phyloP scores from a whole-genome alignment of 64 coral and sea anemone genomes.

The Anthopleura sola region DNA sequence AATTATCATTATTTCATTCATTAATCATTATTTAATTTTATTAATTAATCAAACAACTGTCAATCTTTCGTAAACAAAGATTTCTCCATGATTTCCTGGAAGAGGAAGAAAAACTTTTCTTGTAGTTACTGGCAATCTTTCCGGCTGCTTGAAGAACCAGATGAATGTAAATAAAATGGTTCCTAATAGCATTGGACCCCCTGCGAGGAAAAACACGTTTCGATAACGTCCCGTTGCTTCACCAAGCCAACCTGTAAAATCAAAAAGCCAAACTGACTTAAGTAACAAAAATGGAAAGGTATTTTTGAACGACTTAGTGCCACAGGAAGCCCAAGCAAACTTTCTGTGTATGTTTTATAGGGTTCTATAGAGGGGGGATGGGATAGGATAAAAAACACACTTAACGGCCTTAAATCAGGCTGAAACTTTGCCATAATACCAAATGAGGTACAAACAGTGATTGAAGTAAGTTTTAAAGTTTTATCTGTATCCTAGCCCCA shows the following conservation, averaged over 20 bases:
- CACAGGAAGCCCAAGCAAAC: too few relatives aligned
- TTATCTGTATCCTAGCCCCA: too few relatives aligned
- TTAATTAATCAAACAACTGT: conserved; percentile 47
- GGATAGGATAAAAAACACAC: too few relatives aligned
- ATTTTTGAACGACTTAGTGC: too few relatives aligned
- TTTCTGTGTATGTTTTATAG: too few relatives aligned
- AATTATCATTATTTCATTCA: too few relatives aligned
- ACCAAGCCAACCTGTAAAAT: conserved; percentile 72
- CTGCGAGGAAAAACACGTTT: conserved; percentile 75
- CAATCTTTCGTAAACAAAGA: conserved; percentile 45
- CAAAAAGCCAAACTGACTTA: not conserved
- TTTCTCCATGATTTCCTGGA: conserved; percentile 31
- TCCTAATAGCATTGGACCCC: conserved; percentile 87
- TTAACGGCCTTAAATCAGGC: too few relatives aligned
- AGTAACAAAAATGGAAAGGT: not conserved
- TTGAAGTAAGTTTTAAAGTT: too few relatives aligned
- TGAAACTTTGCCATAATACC: too few relatives aligned
- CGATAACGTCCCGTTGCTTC: conserved; percentile 66
- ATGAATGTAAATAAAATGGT: conserved; percentile 52
- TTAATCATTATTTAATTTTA: too few relatives aligned
- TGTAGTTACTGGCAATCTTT: not conserved
- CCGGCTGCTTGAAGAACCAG: conserved; percentile 48
- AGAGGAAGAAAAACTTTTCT: conserved; percentile 25
- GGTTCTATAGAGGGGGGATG: too few relatives aligned
- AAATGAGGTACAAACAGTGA: too few relatives aligned